phyloP scores from a whole-genome alignment of 2,888 invertebrate species.

The Clistopyga incitator region DNA sequence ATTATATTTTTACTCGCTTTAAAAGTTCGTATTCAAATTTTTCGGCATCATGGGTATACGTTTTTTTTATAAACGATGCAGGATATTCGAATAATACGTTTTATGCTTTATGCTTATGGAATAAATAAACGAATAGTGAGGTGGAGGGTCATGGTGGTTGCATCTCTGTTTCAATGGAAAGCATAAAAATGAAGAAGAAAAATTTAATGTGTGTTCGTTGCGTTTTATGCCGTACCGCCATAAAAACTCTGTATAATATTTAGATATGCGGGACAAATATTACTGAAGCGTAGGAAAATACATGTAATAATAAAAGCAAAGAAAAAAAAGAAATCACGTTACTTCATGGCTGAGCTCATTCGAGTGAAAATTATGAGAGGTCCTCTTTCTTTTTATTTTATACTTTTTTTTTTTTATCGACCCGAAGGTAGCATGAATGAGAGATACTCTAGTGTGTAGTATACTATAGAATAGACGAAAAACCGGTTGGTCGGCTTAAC shows the following conservation, averaged over 20 bases:
- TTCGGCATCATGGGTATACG: too few species aligned
- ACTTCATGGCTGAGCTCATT: constrained; percentile 7
- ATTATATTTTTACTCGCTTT: too few species aligned
- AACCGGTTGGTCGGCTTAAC: constrained; percentile 41
- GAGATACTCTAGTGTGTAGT: constrained; percentile 13
- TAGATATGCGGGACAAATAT: not conserved
- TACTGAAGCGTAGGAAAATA: not conserved
- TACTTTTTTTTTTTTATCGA: not conserved
- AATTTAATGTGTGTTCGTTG: not conserved
- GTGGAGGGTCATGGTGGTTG: too few species aligned
- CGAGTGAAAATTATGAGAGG: constrained; percentile 18
- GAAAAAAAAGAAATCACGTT: not conserved
- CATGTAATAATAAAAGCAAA: not conserved
- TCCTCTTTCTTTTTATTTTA: not conserved
- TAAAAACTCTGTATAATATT: not conserved
- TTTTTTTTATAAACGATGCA: too few species aligned
- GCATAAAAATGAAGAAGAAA: not conserved
- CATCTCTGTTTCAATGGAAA: not conserved
- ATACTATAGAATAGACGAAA: constrained; percentile 30
- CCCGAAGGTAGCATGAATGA: constrained; percentile 33
- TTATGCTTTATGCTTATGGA: too few species aligned
- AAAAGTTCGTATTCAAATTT: too few species aligned
- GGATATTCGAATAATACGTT: too few species aligned
- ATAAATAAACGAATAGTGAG: too few species aligned
- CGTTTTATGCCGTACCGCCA: not conserved